These are phyloP conservation scores for Arctopsyche grandis DNA, from an alignment of 1,140 invertebrate genomes.

Conservation along the genomic window DNA sequence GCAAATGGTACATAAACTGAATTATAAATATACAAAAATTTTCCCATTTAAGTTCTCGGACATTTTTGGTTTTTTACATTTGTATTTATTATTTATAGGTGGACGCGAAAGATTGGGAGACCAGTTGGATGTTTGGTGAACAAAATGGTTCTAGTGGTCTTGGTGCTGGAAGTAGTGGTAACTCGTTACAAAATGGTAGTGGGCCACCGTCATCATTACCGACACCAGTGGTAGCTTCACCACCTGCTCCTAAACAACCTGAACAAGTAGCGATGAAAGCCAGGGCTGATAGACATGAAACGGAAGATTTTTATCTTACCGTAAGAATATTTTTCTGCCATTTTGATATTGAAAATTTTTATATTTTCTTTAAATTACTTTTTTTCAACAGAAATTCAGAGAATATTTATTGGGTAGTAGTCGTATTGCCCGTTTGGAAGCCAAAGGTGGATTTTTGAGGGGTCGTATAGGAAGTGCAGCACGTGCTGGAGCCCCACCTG, in stretches of 20 bases:
- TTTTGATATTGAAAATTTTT: conserved; percentile 20
- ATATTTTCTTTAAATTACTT: neutral
- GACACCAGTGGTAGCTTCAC: conserved; percentile 19
- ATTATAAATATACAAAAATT: too few species aligned
- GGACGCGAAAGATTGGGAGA: conserved; percentile 54
- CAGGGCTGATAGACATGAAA: conserved; percentile 83
- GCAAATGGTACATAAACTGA: conserved; percentile 76
- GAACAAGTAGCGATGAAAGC: conserved; percentile 76
- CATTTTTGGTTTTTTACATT: too few species aligned
- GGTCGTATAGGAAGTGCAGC: conserved; percentile 65
- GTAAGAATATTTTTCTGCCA: conserved; percentile 66
- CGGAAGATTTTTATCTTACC: conserved; percentile 87
- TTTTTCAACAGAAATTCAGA: conserved; percentile 84
- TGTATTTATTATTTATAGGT: conserved; percentile 34
- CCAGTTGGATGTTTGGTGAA: conserved; percentile 53
- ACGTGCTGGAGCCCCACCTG: conserved; percentile 53
- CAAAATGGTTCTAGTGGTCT: conserved; percentile 41
- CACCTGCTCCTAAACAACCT: conserved; percentile 66
- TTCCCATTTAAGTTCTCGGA: neutral
- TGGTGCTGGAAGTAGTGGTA: conserved; percentile 42
- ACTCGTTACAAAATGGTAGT: conserved; percentile 48
- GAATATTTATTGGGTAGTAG: conserved; percentile 91
- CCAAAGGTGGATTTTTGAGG: conserved; percentile 85
- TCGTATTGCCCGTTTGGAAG: conserved; percentile 88
- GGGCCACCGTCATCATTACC: conserved; percentile 20